Evolutionary conservation across 2,888 invertebrate species (phyloP).

Genomic region (Drosophila picticornis): DNA sequence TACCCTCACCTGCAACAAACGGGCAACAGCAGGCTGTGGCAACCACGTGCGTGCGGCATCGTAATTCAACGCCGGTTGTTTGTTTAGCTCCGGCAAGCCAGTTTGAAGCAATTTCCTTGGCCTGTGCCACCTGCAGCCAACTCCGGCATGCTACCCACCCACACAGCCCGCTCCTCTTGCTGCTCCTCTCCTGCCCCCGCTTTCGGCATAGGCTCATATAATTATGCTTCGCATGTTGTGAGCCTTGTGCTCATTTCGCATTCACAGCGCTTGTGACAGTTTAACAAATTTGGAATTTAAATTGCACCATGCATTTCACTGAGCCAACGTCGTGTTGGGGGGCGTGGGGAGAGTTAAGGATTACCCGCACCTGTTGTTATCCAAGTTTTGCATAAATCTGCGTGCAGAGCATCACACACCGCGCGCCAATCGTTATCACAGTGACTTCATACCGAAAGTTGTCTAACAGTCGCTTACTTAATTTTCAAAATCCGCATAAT

Average conservation of each 20-base stretch:
- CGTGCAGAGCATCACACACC: neutral
- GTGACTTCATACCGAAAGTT: conserved; percentile 42
- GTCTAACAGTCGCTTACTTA: conserved; percentile 56
- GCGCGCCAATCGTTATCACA: conserved; percentile 54
- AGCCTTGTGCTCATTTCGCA: conserved; percentile 75
- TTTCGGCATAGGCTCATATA: conserved; percentile 48
- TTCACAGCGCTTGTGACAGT: conserved; percentile 81
- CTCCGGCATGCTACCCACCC: conserved; percentile 25
- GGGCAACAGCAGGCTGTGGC: conserved; percentile 40
- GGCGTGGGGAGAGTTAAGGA: neutral
- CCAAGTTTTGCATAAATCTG: conserved; percentile 43
- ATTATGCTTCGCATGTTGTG: conserved; percentile 61
- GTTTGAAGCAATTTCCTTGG: conserved; percentile 69
- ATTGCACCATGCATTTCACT: conserved; percentile 71
- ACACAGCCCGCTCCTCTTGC: conserved; percentile 2
- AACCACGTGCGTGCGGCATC: conserved; percentile 75
- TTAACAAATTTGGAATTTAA: conserved; percentile 83
- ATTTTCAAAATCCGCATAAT: conserved; percentile 68
- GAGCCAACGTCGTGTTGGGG: conserved; percentile 17
- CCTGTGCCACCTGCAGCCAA: conserved; percentile 55
- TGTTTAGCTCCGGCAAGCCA: conserved; percentile 72
- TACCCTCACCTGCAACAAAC: conserved; percentile 12
- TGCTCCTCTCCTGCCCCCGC: conserved; percentile 3
- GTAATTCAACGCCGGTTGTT: conserved; percentile 76
- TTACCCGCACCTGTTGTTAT: conserved; percentile 50